Conservation (phyloP, 2,888 invertebrate species). For the Caenorhabditis sp. region DNA sequence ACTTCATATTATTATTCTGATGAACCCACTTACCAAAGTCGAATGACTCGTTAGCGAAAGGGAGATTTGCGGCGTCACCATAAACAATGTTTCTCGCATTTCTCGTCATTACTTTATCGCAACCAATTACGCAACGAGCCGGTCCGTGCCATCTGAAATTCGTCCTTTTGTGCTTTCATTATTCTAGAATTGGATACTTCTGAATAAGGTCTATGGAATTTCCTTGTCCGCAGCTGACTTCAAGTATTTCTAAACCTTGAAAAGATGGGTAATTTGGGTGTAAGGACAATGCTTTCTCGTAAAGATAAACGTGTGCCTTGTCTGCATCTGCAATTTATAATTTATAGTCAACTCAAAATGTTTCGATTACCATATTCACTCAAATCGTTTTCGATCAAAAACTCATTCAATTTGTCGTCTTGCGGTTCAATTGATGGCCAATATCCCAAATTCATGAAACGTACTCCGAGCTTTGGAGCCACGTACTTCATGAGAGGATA, state of each 20-base stretch:
- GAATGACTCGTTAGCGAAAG: conserved; percentile 48
- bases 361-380: conserved; percentile 29
- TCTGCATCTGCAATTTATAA: conserved; percentile 35
- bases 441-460: conserved; percentile 74
- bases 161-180: background rate
- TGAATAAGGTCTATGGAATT: conserved; percentile 60
- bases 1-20: too few relatives aligned
- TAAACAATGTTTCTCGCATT: conserved; percentile 29
- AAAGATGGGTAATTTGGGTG: conserved; percentile 69
- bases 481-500: conserved; percentile 67
- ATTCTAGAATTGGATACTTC: background rate
- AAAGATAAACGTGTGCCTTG: conserved; percentile 65
- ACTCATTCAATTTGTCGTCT: background rate
- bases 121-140: conserved; percentile 55
- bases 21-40: conserved; percentile 17
- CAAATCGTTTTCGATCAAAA: conserved; percentile 6
- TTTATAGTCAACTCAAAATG: too few relatives aligned
- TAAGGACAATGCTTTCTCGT: conserved; percentile 71
- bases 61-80: conserved; percentile 66
- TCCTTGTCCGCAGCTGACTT: conserved; percentile 75
- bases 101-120: conserved; percentile 55
- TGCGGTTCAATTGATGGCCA: conserved; percentile 42
- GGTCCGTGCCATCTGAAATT: conserved; percentile 68
- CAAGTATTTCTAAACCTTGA: conserved; percentile 58
- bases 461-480: conserved; percentile 58